Evolutionary conservation across 92 coral and sea anemone genomes (phyloP), one percentile per base, ranked within the genome.

Genomic region (Umimayanthus chanpuru): DNA sequence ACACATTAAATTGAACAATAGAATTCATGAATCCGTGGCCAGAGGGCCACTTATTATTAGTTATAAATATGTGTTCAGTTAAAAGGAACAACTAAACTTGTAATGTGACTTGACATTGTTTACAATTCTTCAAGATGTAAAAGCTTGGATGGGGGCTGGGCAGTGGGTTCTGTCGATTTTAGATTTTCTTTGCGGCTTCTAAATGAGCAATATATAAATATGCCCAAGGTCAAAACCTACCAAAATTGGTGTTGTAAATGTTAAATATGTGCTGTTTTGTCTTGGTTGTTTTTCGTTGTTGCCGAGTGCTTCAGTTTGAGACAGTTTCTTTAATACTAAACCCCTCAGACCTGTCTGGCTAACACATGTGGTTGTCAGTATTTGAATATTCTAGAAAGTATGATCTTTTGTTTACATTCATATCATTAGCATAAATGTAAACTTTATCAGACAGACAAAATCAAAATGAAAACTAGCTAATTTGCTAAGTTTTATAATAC

Each of bases 81-180:
- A 32, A 79, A 49, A 29, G 8, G 30, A 20, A 7, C 61, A 41
- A 32, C 36, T 50, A 21, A 11, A 65, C 32, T 18, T 66, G 86
- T 81, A 81, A 65, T 81, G 18, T 65, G 36, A 68, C 76, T 81
- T 65, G n/a, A 58, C 21, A 81, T 81, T 81, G 73, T 61, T 81
- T 39, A 81, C 61, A 40, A 9, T 26, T n/a, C 15, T 66, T 65
- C 75, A 65, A 38, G 41, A 36, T 47, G 50, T 47, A 47, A 6
- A 16, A 16, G 4, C 44, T 38, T 74, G 44, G 25, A 16, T 23
- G 2, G 21, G 21, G 58, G 4, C 50, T 11, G 18, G 58, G 20
- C 5, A 5, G 18, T 1, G 0, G 68, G n/a, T 23, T 21, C 68
- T 61, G 26, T 20, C 68, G 21, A 75, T 38, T 73, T 75, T 61